Evolutionary conservation across 2,888 invertebrate species (phyloP), one percentile per base, ranked within the genome.

Genomic region (Sussaba pulchella): DNA sequence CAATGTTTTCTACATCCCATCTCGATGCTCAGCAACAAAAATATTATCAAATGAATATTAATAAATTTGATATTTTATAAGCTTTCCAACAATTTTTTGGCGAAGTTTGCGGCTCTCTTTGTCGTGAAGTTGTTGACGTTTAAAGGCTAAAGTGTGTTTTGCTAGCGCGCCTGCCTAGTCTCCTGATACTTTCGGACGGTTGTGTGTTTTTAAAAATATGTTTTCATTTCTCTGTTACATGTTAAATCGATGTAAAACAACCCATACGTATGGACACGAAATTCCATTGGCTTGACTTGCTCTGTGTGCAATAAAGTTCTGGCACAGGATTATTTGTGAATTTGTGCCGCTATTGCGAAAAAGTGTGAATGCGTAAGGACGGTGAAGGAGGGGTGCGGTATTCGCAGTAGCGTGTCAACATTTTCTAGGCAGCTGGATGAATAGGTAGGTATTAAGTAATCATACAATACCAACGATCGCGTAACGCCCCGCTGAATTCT

Each of bases 351-450:
- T 59, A 24, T 63, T 63, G 10, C 24, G 63, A 36, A 8, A 21
- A 63, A 63, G 3, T 24, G 24, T 31, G 31, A 31, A 6, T 31
- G 2, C 6, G 31, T 31, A 31, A 31, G 6, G 6, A 31, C 2
- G 36, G 8, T 19, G 45, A 0, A 8, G 19, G 31, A 3, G 6
- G 17, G n/a, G 21, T 3, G 17, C 47, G 39, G 36, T 41, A 73
- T 64, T 64, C 31, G 43, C 21, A 17, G n/a, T 41, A 43, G 41
- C 41, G 26, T 54, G 52, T 73, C 31, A 19, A 17, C 43, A 43
- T 19, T n/a, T n/a, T n/a, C n/a, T n/a, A n/a, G n/a, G 52, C 50
- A 73, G n/a, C 17, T 52, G 14, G 52, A 17, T 4, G 52, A 52
- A 31, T 47, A 36, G n/a, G 12, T 26, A n/a, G 24, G n/a, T 45